Evolutionary conservation across 2,888 invertebrate species (phyloP).

Genomic region (Acanthoscelides obtectus): DNA sequence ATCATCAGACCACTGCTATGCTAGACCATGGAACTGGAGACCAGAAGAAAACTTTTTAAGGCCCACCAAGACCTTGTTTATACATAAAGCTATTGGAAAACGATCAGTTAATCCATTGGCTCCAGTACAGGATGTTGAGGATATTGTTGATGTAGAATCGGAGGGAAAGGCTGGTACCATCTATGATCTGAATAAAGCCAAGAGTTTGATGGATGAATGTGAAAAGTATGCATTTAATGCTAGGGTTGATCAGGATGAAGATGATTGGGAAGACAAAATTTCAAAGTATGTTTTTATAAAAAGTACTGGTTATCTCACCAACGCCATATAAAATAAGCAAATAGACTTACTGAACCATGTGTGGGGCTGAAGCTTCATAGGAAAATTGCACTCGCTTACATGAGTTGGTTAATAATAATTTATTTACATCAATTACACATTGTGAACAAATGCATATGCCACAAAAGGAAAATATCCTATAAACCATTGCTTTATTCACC

Average conservation of each 20-base stretch:
- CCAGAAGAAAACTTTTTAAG: constrained; percentile 59
- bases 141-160: constrained; percentile 49
- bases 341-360: too few relatives aligned
- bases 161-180: constrained; percentile 47
- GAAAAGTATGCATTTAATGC: constrained; percentile 60
- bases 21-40: constrained; percentile 64
- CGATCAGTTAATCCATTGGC: constrained; percentile 29
- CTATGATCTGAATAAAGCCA: constrained; percentile 58
- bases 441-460: too few relatives aligned
- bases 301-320: too few relatives aligned
- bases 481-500: too few relatives aligned
- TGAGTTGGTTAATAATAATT: too few relatives aligned
- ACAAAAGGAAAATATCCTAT: too few relatives aligned
- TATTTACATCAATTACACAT: too few relatives aligned
- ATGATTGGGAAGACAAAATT: constrained; percentile 67
- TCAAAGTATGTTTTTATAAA: constrained; percentile 52
- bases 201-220: constrained; percentile 67
- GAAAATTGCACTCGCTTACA: too few relatives aligned
- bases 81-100: constrained; percentile 35
- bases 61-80: constrained; percentile 54
- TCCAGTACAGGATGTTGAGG: constrained; percentile 32
- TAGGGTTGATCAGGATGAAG: constrained; percentile 53
- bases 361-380: too few relatives aligned
- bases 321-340: too few relatives aligned
- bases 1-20: constrained; percentile 67